Evolutionary conservation across 2,113 vertebrate genomes (phyloP).

Genomic region (Barnardius zonarius): DNA sequence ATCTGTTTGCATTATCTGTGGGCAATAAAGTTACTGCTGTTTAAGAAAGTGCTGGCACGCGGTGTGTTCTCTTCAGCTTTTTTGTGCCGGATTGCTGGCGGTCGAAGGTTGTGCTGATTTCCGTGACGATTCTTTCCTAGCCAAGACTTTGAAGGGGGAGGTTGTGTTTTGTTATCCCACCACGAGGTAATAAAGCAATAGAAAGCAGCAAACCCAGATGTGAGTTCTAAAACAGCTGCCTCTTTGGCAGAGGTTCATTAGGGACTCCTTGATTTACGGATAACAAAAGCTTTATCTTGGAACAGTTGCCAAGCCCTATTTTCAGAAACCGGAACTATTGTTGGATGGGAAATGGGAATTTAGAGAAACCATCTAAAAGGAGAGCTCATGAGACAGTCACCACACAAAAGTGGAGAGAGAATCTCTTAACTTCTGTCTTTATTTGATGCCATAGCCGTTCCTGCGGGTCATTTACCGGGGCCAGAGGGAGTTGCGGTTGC

Average conservation of each 20-base stretch:
- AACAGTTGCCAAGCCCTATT: not conserved
- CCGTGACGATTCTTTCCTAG: not conserved
- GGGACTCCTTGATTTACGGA: accelerated
- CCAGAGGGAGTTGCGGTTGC: too few relatives aligned
- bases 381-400: not conserved
- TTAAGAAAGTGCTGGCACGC: not conserved
- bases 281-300: not conserved
- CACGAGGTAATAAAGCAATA: not conserved
- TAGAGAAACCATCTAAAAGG: not conserved
- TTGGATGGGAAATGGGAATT: not conserved
- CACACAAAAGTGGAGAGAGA: not conserved
- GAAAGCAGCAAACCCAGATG: not conserved
- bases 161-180: accelerated
- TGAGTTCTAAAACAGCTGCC: not conserved
- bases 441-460: accelerated
- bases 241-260: not conserved
- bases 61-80: not conserved
- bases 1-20: constrained; percentile 35
- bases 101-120: not conserved
- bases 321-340: accelerated
- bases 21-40: constrained; percentile 50
- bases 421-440: not conserved
- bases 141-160: not conserved
- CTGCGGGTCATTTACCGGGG: accelerated
- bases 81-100: not conserved